These are phyloP conservation scores for Okapia johnstoni DNA, from an alignment of 2,113 vertebrate species.

Conservation along the genomic window DNA sequence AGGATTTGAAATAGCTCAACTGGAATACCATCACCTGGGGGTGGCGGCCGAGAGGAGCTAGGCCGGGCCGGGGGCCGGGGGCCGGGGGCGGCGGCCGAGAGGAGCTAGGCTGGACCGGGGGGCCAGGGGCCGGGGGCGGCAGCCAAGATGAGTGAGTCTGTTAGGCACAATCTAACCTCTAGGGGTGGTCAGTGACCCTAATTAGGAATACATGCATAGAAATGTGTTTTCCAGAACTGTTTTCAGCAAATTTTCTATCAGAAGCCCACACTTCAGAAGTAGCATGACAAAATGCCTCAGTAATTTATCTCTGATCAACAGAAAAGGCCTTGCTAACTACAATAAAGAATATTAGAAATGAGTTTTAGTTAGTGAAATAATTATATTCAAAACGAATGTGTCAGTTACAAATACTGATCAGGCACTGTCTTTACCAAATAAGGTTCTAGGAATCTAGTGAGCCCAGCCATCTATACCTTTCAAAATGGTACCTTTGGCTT, in stretches of 20 bases:
- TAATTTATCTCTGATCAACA: not conserved
- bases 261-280: not conserved
- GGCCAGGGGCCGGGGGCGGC: too few relatives aligned
- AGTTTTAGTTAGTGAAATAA: conserved; percentile 23
- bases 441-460: not conserved
- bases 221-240: not conserved
- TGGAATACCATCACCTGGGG: too few relatives aligned
- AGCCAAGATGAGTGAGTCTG: not conserved
- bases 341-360: not conserved
- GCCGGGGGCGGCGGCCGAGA: too few relatives aligned
- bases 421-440: not conserved
- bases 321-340: not conserved
- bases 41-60: too few relatives aligned
- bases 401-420: not conserved
- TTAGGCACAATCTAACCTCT: not conserved
- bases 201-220: not conserved
- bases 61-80: too few relatives aligned
- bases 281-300: not conserved
- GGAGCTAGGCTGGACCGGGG: too few relatives aligned
- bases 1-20: too few relatives aligned
- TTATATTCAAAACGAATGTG: not conserved
- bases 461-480: not conserved
- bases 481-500: conserved; percentile 15
- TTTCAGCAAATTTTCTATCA: conserved; percentile 14
- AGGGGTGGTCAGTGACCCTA: not conserved